Evolutionary conservation across 2,888 invertebrate genomes (phyloP).

Genomic region (Bellardia pandia): DNA sequence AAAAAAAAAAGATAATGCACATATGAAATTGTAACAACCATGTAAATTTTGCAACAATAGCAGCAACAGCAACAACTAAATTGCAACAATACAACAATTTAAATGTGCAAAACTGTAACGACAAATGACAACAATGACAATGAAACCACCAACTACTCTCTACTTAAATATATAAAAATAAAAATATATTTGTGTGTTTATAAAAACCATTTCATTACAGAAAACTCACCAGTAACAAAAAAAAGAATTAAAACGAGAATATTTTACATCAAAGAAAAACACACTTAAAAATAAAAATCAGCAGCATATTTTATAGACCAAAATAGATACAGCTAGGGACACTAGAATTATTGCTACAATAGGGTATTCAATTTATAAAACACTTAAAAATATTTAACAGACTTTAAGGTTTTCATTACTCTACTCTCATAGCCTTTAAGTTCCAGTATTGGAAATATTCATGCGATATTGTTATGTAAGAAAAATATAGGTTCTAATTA

Average conservation of each 20-base stretch:
- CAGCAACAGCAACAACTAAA: slow-evolving; percentile 32
- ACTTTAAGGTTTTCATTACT: too few relatives aligned
- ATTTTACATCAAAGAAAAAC: slow-evolving; percentile 5
- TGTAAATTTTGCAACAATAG: slow-evolving; percentile 44
- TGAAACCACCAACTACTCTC: slow-evolving; percentile 62
- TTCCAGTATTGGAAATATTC: too few relatives aligned
- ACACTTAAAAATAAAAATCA: background rate
- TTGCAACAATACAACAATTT: slow-evolving; percentile 58
- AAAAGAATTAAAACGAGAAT: slow-evolving; percentile 3
- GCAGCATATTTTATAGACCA: too few relatives aligned
- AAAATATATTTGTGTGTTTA: background rate
- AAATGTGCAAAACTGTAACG: slow-evolving; percentile 48
- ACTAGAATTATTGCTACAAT: background rate
- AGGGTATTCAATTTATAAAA: background rate
- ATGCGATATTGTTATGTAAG: too few relatives aligned
- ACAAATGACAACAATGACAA: slow-evolving; percentile 64
- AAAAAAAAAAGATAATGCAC: slow-evolving; percentile 63
- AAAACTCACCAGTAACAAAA: background rate
- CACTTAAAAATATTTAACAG: too few relatives aligned
- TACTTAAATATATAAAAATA: slow-evolving; percentile 7
- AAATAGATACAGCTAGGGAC: background rate
- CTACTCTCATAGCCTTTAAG: too few relatives aligned
- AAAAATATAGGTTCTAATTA: too few relatives aligned
- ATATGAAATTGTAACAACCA: slow-evolving; percentile 57
- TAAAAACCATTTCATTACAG: slow-evolving; percentile 36